phyloP scores from a whole-genome alignment of 2,113 vertebrate species.

The Petaurus breviceps region DNA sequence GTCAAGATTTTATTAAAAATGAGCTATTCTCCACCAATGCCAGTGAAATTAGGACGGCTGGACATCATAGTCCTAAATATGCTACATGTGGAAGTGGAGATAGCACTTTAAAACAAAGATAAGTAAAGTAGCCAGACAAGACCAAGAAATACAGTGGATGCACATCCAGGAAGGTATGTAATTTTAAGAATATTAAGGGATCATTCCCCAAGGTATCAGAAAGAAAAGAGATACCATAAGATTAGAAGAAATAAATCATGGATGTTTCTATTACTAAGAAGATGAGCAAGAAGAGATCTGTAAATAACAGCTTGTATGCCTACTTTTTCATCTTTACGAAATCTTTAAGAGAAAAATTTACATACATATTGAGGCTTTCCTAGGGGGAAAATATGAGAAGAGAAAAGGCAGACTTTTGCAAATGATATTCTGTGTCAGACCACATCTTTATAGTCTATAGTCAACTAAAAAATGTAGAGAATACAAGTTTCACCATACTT shows the following conservation, averaged over 20 bases:
- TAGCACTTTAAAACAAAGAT: neutral
- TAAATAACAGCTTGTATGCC: neutral
- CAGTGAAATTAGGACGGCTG: neutral
- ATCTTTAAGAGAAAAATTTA: neutral
- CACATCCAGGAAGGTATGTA: neutral
- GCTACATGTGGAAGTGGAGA: neutral
- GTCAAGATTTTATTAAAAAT: neutral
- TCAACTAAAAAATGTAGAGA: neutral
- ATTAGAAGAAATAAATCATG: neutral
- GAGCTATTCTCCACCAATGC: neutral
- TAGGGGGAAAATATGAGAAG: neutral
- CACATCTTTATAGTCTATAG: neutral
- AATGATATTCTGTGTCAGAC: neutral
- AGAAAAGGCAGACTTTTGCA: neutral
- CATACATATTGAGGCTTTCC: neutral
- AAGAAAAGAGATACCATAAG: neutral
- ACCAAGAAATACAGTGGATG: neutral
- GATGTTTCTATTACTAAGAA: neutral
- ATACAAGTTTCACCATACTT: neutral
- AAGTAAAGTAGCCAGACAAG: neutral
- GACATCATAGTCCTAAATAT: neutral
- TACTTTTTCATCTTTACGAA: neutral
- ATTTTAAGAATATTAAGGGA: neutral
- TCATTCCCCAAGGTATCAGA: neutral
- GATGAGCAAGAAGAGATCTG: neutral